Evolutionary conservation across 1,140 invertebrate species (phyloP).

Genomic region (Brachionus paranguensis): DNA sequence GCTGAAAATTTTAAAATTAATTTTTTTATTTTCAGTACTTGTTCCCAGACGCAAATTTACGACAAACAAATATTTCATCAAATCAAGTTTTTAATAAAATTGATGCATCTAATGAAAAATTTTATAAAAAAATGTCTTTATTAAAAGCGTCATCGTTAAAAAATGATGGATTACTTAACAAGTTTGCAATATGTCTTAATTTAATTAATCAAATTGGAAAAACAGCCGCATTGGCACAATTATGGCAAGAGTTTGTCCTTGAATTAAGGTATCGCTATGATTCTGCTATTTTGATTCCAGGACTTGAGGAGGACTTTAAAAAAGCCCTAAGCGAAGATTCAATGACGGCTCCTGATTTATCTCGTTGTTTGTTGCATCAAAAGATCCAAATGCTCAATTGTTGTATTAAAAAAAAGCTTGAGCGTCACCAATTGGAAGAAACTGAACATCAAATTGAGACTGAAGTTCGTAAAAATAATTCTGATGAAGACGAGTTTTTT

Average conservation of each 20-base stretch:
- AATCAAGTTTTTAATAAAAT: constrained; percentile 23
- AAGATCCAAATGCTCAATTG: constrained; percentile 93
- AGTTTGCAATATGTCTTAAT: constrained; percentile 71
- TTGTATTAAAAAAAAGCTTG: constrained; percentile 73
- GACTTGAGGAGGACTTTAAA: constrained; percentile 64
- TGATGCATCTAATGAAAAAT: neutral
- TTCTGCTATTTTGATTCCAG: constrained; percentile 68
- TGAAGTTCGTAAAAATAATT: constrained; percentile 41
- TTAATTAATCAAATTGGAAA: constrained; percentile 75
- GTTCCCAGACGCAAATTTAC: constrained; percentile 77
- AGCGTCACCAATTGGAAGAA: constrained; percentile 50
- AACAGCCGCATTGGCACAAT: constrained; percentile 69
- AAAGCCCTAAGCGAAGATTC: constrained; percentile 49
- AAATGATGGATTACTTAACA: constrained; percentile 66
- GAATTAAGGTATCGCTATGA: constrained; percentile 86
- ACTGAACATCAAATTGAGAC: neutral
- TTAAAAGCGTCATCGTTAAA: constrained; percentile 69
- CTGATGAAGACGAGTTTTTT: constrained; percentile 70
- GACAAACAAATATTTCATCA: constrained; percentile 38
- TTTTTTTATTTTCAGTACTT: constrained; percentile 61
- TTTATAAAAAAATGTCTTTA: constrained; percentile 21
- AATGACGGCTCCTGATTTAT: constrained; percentile 64
- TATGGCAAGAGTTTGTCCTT: constrained; percentile 84
- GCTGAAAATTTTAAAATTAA: no score
- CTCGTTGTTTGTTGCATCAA: constrained; percentile 84